Conservation (phyloP, 2,797 vertebrate species). For the Notolabrus celidotus region DNA sequence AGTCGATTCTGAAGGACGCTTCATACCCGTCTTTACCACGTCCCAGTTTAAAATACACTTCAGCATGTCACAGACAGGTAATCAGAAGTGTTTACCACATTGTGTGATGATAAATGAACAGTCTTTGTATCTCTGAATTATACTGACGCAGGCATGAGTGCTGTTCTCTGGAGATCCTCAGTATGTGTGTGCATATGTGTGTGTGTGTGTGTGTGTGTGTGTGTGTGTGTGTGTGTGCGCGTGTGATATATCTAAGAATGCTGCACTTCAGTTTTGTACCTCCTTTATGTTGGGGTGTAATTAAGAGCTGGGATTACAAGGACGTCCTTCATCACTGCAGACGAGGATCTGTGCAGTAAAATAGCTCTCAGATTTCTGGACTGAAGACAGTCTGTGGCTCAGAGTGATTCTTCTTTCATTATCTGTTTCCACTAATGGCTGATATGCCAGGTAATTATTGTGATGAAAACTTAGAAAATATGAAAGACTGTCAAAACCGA, state of each 20-base stretch:
- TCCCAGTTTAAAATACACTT: too few species aligned
- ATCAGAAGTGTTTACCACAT: neutral
- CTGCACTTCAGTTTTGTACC: slow-evolving; percentile 23
- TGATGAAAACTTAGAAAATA: too few species aligned
- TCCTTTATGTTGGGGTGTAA: slow-evolving; percentile 37
- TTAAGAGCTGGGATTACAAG: slow-evolving; percentile 43
- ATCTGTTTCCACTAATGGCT: slow-evolving; percentile 30
- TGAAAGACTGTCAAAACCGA: too few species aligned
- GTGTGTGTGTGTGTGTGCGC: slow-evolving; percentile 28
- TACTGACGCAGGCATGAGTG: slow-evolving; percentile 5
- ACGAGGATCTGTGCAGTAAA: slow-evolving; percentile 35
- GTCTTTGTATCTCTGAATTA: slow-evolving; percentile 6
- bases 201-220: too few species aligned
- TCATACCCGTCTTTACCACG: too few species aligned
- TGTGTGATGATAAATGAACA: neutral
- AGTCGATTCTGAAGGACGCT: neutral
- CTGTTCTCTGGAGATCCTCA: neutral
- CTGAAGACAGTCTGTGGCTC: slow-evolving; percentile 31
- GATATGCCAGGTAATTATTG: too few species aligned
- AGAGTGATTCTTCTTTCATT: slow-evolving; percentile 29
- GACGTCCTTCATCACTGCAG: slow-evolving; percentile 41
- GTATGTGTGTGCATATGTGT: too few species aligned
- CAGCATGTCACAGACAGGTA: too few species aligned
- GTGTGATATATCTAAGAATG: slow-evolving; percentile 31
- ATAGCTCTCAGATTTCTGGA: slow-evolving; percentile 38